Evolutionary conservation across 2,888 invertebrate genomes (phyloP).

Genomic region (Crioceris asparagi): DNA sequence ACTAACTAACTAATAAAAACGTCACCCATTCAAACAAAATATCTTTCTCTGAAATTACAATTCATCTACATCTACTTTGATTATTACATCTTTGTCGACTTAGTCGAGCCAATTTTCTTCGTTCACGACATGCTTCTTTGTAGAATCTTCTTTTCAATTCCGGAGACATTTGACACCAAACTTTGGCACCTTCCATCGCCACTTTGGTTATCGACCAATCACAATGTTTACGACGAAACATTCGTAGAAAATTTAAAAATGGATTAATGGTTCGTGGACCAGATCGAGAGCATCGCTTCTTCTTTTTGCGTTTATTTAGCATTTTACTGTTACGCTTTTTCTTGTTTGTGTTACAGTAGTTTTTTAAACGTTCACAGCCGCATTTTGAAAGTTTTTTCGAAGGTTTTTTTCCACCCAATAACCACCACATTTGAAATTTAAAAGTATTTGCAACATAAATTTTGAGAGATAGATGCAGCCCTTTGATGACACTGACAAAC

Average conservation of each 20-base stretch:
- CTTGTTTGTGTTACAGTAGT: no score
- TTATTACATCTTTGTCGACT: not conserved
- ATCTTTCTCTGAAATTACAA: not conserved
- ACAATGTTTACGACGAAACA: constrained; percentile 25
- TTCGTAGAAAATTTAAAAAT: constrained; percentile 28
- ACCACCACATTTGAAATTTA: no score
- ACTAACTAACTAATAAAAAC: no score
- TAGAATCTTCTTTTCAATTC: constrained; percentile 9
- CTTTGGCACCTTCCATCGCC: constrained; percentile 28
- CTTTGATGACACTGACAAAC: no score
- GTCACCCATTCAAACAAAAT: not conserved
- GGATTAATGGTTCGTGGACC: constrained; percentile 23
- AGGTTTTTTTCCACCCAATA: no score
- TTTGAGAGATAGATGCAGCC: no score
- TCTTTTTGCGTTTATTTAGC: no score
- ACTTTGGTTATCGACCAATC: constrained; percentile 26
- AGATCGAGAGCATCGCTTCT: constrained; percentile 10
- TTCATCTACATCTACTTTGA: not conserved
- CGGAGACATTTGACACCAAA: constrained; percentile 25
- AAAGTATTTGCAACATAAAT: no score
- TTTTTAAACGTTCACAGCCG: no score
- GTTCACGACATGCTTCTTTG: constrained; percentile 7
- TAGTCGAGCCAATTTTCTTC: not conserved
- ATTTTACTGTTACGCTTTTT: no score
- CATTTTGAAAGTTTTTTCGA: no score